A percentile compares a stretch with the other conserved stretches of the same genome.
Conservation (phyloP, 2,113 vertebrate genomes). For the Channa maculata region DNA sequence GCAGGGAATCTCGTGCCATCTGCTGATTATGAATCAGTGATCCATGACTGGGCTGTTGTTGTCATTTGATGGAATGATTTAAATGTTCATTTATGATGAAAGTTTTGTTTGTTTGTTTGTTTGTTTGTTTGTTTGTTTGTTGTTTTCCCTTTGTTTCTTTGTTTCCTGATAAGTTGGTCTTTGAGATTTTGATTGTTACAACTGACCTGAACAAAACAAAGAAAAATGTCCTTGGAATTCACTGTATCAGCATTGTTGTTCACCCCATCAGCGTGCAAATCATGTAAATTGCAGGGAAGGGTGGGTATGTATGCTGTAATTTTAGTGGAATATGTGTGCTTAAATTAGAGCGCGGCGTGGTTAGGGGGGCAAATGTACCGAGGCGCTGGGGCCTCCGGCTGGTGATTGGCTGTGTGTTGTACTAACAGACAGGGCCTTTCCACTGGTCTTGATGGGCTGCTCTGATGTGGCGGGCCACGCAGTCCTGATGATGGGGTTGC, state of each 20-base stretch:
- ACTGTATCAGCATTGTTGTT: slow-evolving; percentile 71
- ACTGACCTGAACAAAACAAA: slow-evolving; percentile 43
- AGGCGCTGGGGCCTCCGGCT: slow-evolving; percentile 69
- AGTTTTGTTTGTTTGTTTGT: too few relatives aligned
- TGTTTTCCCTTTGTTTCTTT: background rate
- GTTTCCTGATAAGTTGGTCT: background rate
- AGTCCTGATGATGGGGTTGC: slow-evolving; percentile 84
- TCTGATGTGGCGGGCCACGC: slow-evolving; percentile 83
- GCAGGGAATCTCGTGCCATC: background rate
- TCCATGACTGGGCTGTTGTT: background rate
- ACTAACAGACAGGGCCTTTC: slow-evolving; percentile 81
- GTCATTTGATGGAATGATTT: background rate
- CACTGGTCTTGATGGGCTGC: slow-evolving; percentile 77
- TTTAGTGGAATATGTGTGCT: slow-evolving; percentile 81
- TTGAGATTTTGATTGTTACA: background rate
- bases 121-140: background rate
- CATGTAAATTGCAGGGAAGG: slow-evolving; percentile 83
- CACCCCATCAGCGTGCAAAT: slow-evolving; percentile 71
- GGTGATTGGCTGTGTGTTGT: slow-evolving; percentile 79
- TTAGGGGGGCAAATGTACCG: slow-evolving; percentile 77
- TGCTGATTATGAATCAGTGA: slow-evolving; percentile 8
- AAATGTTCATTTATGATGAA: background rate
- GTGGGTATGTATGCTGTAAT: slow-evolving; percentile 82
- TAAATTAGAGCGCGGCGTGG: slow-evolving; percentile 83
- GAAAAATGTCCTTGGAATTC: slow-evolving; percentile 22